These are phyloP conservation scores for Saguinus midas DNA, from an alignment of 2,113 vertebrate genomes.

Conservation along the genomic window DNA sequence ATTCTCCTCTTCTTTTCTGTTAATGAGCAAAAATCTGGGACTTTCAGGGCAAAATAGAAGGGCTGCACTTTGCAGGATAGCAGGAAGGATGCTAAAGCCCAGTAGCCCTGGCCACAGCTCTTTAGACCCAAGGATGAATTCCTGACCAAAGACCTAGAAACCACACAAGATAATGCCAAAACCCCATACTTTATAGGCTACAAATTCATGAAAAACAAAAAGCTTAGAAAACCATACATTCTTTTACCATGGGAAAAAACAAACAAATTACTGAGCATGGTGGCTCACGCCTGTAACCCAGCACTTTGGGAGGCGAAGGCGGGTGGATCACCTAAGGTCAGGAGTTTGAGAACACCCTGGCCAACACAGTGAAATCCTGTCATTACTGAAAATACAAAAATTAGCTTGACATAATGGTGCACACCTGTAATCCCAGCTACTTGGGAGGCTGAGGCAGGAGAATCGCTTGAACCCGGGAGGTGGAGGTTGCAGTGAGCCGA, in stretches of 20 bases:
- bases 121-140: constrained; percentile 82
- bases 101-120: constrained; percentile 80
- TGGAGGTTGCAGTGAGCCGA: no score
- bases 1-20: constrained; percentile 82
- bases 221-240: background rate
- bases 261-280: background rate
- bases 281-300: no score
- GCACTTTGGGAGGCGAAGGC: no score
- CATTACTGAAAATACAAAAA: no score
- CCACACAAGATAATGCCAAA: background rate
- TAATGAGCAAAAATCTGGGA: constrained; percentile 86
- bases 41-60: constrained; percentile 86
- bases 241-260: background rate
- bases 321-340: no score
- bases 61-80: constrained; percentile 78
- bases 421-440: no score
- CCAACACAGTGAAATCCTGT: no score
- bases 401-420: no score
- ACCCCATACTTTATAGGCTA: background rate
- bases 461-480: no score
- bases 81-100: constrained; percentile 81
- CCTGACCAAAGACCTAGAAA: constrained; percentile 83
- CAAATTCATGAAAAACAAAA: background rate
- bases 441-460: no score
- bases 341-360: no score